Evolutionary conservation across 2,797 vertebrate species (phyloP).

Genomic region (Acipenser transmontanus): DNA sequence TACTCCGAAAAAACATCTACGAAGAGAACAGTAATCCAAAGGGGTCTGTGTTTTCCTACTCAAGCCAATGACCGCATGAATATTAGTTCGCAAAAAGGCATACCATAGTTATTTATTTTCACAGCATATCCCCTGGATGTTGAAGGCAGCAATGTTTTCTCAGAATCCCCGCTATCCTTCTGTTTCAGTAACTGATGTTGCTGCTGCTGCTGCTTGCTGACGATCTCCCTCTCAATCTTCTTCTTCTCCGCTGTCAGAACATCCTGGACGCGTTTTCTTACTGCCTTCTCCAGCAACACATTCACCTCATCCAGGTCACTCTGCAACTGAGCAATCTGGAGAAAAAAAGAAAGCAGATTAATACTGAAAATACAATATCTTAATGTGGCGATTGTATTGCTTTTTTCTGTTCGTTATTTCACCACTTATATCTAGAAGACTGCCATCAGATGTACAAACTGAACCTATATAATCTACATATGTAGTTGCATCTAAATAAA

Average conservation of each 20-base stretch:
- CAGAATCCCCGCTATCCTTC: slow-evolving; percentile 47
- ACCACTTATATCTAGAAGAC: too few relatives aligned
- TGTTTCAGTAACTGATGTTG: slow-evolving; percentile 57
- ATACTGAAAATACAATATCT: background rate
- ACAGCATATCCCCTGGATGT: slow-evolving; percentile 70
- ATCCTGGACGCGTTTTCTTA: slow-evolving; percentile 72
- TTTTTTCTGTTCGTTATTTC: too few relatives aligned
- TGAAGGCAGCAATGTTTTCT: slow-evolving; percentile 39
- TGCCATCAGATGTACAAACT: too few relatives aligned
- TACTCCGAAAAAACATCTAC: too few relatives aligned
- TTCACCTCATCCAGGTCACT: slow-evolving; percentile 79
- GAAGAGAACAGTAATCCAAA: too few relatives aligned
- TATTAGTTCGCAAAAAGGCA: background rate
- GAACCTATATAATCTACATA: too few relatives aligned
- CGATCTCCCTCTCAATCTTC: slow-evolving; percentile 79
- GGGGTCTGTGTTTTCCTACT: too few relatives aligned
- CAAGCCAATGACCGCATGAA: too few relatives aligned
- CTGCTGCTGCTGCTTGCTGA: slow-evolving; percentile 62
- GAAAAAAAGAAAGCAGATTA: background rate
- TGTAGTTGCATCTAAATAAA: too few relatives aligned
- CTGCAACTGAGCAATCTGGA: slow-evolving; percentile 69
- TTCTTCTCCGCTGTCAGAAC: slow-evolving; percentile 71
- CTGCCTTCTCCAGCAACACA: slow-evolving; percentile 62
- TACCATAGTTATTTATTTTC: slow-evolving; percentile 94
- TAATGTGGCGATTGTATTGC: background rate